Evolutionary conservation across 1,140 invertebrate genomes (phyloP), one percentile per base, ranked within the genome.

Genomic region (Lordiphosa stackelbergi): DNA sequence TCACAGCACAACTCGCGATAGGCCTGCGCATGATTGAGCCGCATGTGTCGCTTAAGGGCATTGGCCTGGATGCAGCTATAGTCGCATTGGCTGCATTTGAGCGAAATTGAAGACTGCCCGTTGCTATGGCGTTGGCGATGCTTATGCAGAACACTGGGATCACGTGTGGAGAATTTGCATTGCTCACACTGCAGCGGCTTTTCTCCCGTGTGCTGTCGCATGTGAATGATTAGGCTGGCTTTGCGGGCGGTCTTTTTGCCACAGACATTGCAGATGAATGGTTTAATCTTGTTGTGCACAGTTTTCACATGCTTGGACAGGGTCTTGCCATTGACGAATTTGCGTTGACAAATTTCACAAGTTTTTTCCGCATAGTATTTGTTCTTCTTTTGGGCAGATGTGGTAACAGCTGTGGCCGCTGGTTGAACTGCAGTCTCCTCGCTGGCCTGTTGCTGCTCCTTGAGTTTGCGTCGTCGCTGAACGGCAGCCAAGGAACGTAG

Each of bases 261-360:
- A 84, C 94, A 95, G 51, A 93, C 92, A 56, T 91, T 91, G 71
- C 94, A 95, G 31, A 92, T 91, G 66, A 93, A 95, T 0, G 93
- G 93, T 65, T 94, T 93, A 11, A 94, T 87, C 75, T 94, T 93
- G 22, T 92, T 92, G 77, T 95, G 94, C 1, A 95, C 94, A 1
- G 91, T 91, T 83, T 94, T 91, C 8, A 94, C 91, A 59, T 95
- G 94, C 83, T 92, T 93, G 45, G 92, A 92, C 5, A 95, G 85
- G 69, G 92, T 93, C 84, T 95, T 94, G 3, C 92, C 91, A 69
- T 94, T 93, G 0, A 93, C 91, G 85, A 94, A 94, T 35, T 89
- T 90, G 35, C 92, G 90, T 12, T 90, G 88, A 74, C 94, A 95
- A 22, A 92, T 90, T 42, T 91, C 89, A 78, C 94, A 95, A n/a